Base-by-base conservation (phyloP, 1,140 invertebrate genomes). In the Zaprionus taronus region DNA sequence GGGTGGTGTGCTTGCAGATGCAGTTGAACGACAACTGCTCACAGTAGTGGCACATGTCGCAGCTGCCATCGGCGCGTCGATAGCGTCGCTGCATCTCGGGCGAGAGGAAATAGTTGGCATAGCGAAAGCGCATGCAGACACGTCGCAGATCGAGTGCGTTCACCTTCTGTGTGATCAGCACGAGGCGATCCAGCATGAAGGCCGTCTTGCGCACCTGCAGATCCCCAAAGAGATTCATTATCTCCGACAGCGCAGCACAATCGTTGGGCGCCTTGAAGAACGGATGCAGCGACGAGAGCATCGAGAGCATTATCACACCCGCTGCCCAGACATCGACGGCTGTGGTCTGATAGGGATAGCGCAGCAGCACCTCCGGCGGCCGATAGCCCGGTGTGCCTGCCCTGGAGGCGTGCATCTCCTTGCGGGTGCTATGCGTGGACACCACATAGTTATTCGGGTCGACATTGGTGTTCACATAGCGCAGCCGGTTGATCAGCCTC, bases 281-380 rank as follows among this genome's bases (percentile, higher is more conserved):
- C 26, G 97, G 97, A 93, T 97, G 97, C 14, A 96, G 94, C 17
- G 95, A 95, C 85, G 96, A 96, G 2, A 98, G 93, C 70, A 97
- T 95, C 61, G 95, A 96, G 2, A 98, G 92, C 87, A 98, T 95
- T 74, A 98, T 97, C 2, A 98, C 96, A 20, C 98, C 98, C 55
- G 95, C 95, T 53, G 97, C 97, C 98, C 98, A 98, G 67, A 98
- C 95, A 93, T 99, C 98, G 72, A 99, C 96, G 74, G 96, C 97
- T 94, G 93, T 93, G 6, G 96, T 96, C 93, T 98, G 97, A 38
- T 95, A 91, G 2, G 94, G 93, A 93, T 95, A 95, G 80, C 97
- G 96, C 49, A 98, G 93, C n/a, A 98, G 93, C 44, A 98, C 97
- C 94, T 99, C 98, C 0, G 97, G 97, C 57, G 98, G 96, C 47